Percentiles rank a stretch among this genome's conserved stretches.
phyloP scores from a whole-genome alignment of 2,113 vertebrate species.

The Misgurnus anguillicaudatus region DNA sequence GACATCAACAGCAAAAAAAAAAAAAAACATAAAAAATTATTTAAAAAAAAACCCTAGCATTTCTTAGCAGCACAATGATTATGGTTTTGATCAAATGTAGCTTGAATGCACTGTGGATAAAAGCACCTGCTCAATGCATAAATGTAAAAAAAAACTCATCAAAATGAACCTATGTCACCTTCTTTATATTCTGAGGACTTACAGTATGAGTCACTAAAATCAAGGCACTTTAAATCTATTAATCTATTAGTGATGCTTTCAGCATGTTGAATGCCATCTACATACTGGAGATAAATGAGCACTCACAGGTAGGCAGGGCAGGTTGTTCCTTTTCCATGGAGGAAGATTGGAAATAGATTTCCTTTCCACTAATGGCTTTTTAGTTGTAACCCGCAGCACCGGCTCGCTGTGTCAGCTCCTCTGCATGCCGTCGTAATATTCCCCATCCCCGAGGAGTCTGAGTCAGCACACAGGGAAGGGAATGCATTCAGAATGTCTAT shows the following conservation, averaged over 20 bases:
- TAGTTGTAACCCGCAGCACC: conserved; percentile 35
- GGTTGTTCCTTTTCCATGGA: not conserved
- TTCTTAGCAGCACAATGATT: no score
- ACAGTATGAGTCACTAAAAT: not conserved
- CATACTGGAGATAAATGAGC: not conserved
- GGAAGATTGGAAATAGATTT: conserved; percentile 42
- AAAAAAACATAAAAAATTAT: no score
- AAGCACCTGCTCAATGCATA: no score
- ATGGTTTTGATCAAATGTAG: no score
- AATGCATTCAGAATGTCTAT: not conserved
- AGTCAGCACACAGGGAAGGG: conserved; percentile 42
- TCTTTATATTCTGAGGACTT: not conserved
- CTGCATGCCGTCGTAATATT: conserved; percentile 31
- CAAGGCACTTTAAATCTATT: not conserved
- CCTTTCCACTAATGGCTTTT: conserved; percentile 49
- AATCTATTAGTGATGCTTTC: not conserved
- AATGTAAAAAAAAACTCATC: no score
- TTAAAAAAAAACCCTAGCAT: no score
- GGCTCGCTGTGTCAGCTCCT: conserved; percentile 38
- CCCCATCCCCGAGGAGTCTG: conserved; percentile 15
- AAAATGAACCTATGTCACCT: not conserved
- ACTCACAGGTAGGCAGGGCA: not conserved
- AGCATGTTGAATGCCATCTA: not conserved
- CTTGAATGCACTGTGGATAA: no score
- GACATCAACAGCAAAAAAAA: no score